Evolutionary conservation across 2,113 vertebrate species (phyloP), one percentile per base, ranked within the genome.

Genomic region (Dunckerocampus dactyliophorus): DNA sequence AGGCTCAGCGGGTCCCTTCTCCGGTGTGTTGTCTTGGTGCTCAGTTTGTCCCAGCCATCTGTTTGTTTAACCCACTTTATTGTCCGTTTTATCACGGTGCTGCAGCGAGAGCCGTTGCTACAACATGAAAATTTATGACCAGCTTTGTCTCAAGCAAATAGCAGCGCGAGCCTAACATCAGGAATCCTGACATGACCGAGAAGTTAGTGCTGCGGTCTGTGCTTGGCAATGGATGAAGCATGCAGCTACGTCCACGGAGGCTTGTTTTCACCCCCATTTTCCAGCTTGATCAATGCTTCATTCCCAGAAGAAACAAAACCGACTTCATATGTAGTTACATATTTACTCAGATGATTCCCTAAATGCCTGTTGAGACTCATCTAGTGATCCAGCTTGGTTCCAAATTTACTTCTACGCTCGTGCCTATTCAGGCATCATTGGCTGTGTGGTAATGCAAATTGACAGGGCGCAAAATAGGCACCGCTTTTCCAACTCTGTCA

Each of bases 81-180:
- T 80, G 75, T 75, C 63, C 37, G n/a, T 60, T 77, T 78, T 83
- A 80, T 83, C 78, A 60, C 65, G 0, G 0, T 1, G 47, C 61
- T 61, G 47, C 81, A 84, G 77, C 51, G 17, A 72, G 76, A 54
- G 9, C 63, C 43, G 9, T 60, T 43, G 57, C 66, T 24, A 55
- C 49, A 6, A 72, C 71, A 87, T 84, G 83, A 80, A 87, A 86
- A 89, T 86, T 67, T 59, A 65, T 46, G 65, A 59, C 69, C 62
- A 47, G 79, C 78, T 76, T 78, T 75, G 70, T 86, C 68, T 77
- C 60, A 58, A 16, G 67, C 61, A 69, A 77, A 79, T 73, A 74
- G 55, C 37, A 74, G 55, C 37, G 9, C 43, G 67, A 67, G 56
- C 67, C 59, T 22, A 52, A 59, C 72, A 75, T 70, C 51, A 4